Evolutionary conservation across 2,797 vertebrate genomes (phyloP), one percentile per base, ranked within the genome.

Genomic region (Anolis apletophallus): DNA sequence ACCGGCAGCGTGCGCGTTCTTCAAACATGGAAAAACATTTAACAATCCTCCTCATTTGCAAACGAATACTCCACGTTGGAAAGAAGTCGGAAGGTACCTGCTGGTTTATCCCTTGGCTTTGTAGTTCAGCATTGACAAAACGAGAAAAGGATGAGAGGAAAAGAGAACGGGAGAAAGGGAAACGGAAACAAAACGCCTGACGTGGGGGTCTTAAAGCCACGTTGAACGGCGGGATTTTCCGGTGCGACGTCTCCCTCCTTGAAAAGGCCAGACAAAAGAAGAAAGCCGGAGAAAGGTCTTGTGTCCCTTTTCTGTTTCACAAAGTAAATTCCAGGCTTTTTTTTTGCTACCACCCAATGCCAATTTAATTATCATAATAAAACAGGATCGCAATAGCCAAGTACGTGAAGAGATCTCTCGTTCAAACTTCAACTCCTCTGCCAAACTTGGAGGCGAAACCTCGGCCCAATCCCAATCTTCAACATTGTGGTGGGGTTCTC

Each of bases 21-120:
- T 1, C 36, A 69, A 67, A 54, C 50, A 50, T 67, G 74, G 32
- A 74, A 64, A 69, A 67, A 54, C 50, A 50, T 67, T 80, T 46
- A 74, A 64, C 57, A 59, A 21, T 46, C 55, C 32, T 55, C 26
- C 74, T 85, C 71, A 57, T 87, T 85, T 87, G 77, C 68, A 86
- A 50, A 71, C 34, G n/a, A 69, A 72, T 0, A 3, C 12, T 26
- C 19, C 23, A 67, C 29, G 36, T 57, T 14, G n/a, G 7, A 76
- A 84, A 36, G 46, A 61, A 50, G 7, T 71, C 84, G 76, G 85
- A 89, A 81, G 21, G 55, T 69, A 8, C 64, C 69, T 77, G 81
- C 78, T 72, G 80, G 32, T 55, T 83, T 29, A 23, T 59, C 80
- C 13, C 59, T 71, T 29, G 32, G 73, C 61, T 88, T 88, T 21